Percentiles rank a stretch among this genome's conserved stretches.
Evolutionary conservation across 2,113 vertebrate species (phyloP).

Genomic region (Sinocyclocheilus anshuiensis): DNA sequence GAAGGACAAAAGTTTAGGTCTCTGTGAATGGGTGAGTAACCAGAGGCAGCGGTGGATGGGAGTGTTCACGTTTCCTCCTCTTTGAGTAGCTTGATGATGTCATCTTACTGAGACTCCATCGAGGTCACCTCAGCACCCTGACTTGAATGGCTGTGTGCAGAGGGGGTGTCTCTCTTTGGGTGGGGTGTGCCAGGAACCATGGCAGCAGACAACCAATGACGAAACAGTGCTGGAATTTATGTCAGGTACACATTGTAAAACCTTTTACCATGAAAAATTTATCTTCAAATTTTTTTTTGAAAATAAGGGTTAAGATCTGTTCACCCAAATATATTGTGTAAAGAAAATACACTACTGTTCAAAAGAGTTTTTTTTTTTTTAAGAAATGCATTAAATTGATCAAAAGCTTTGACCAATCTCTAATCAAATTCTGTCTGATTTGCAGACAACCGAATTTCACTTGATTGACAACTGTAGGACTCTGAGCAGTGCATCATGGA

Average conservation of each 20-base stretch:
- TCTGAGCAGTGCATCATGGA: slow-evolving; percentile 71
- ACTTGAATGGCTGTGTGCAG: slow-evolving; percentile 78
- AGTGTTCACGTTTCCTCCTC: background rate
- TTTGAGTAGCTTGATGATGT: slow-evolving; percentile 47
- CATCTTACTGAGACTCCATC: slow-evolving; percentile 57
- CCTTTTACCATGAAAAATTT: background rate
- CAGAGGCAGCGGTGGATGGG: background rate
- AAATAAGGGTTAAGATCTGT: too few relatives aligned
- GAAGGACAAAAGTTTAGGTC: background rate
- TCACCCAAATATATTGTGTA: too few relatives aligned
- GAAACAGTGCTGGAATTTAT: slow-evolving; percentile 59
- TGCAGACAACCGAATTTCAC: slow-evolving; percentile 59
- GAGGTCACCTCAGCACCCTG: slow-evolving; percentile 59
- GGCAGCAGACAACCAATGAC: slow-evolving; percentile 61
- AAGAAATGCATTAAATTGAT: too few relatives aligned
- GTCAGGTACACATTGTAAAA: slow-evolving; percentile 62
- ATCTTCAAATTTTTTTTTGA: too few relatives aligned
- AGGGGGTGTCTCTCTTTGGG: slow-evolving; percentile 72
- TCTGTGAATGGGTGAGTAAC: background rate
- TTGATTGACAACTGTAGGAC: slow-evolving; percentile 53
- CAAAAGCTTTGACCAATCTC: too few relatives aligned
- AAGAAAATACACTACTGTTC: too few relatives aligned
- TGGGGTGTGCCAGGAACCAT: slow-evolving; percentile 67
- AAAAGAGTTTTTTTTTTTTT: too few relatives aligned
- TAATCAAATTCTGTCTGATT: slow-evolving; percentile 58